Conservation (phyloP, 2,113 vertebrate genomes). For the Callipepla californica region DNA sequence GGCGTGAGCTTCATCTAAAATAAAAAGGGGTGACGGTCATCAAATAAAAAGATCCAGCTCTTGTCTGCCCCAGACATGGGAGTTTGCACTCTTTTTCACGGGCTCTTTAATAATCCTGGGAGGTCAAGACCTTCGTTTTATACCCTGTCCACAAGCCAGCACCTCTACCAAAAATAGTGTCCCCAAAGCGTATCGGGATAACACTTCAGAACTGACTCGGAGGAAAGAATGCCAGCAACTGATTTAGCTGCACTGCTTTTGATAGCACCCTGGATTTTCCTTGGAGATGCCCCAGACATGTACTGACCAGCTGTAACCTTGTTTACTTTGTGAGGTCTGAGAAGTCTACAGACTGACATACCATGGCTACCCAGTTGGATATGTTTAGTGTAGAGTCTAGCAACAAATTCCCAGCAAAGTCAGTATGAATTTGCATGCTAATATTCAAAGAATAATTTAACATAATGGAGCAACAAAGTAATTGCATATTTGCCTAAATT, state of each 20-base stretch:
- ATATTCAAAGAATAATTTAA: conserved; percentile 42
- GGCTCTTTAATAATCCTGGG: conserved; percentile 55
- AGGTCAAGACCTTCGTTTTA: conserved; percentile 65
- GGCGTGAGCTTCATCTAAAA: neutral
- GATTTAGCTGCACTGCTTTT: conserved; percentile 64
- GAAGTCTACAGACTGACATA: conserved; percentile 50
- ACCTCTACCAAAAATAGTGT: conserved; percentile 68
- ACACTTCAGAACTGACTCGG: conserved; percentile 69
- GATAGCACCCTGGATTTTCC: conserved; percentile 72
- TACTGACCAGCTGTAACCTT: conserved; percentile 67
- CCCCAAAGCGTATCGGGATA: conserved; percentile 66
- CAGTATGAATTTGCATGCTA: conserved; percentile 12
- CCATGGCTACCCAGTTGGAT: conserved; percentile 21
- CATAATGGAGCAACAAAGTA: conserved; percentile 14
- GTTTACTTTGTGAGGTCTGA: conserved; percentile 67
- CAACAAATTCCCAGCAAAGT: conserved; percentile 29
- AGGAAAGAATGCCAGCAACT: conserved; percentile 61
- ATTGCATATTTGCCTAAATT: conserved; percentile 13
- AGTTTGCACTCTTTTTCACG: conserved; percentile 22
- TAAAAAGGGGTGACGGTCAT: neutral
- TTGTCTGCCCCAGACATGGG: conserved; percentile 10
- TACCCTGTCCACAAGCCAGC: conserved; percentile 63
- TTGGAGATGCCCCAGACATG: conserved; percentile 72
- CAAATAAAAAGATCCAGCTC: neutral
- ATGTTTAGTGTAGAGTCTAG: conserved; percentile 43